Percentiles rank a stretch among this genome's conserved stretches.
phyloP scores from a whole-genome alignment of 1,140 invertebrate species.

The Diabrotica undecimpunctata region DNA sequence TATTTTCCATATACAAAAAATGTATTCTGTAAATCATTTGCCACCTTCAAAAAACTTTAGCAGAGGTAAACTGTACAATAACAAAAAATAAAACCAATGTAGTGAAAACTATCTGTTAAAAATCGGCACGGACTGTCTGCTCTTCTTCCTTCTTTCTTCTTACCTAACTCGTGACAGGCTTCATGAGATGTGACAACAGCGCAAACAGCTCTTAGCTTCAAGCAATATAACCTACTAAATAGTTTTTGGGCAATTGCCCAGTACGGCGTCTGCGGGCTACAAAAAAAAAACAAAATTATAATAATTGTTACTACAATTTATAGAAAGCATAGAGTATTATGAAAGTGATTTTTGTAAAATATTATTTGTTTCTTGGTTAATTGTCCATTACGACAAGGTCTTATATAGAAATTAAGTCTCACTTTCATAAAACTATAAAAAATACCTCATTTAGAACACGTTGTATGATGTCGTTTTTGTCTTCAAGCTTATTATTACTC shows the following conservation, averaged over 20 bases:
- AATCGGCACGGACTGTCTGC: background rate
- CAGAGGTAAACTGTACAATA: background rate
- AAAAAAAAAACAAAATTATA: slow-evolving; percentile 22
- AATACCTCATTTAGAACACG: no score
- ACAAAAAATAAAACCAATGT: background rate
- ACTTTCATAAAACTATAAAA: no score
- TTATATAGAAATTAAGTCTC: no score
- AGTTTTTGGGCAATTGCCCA: slow-evolving; percentile 36
- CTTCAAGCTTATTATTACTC: no score
- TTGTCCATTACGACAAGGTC: no score
- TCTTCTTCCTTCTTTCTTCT: background rate
- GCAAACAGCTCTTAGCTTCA: slow-evolving; percentile 18
- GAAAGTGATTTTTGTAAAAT: no score
- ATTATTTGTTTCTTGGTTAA: no score
- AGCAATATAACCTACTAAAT: slow-evolving; percentile 39
- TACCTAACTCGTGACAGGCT: slow-evolving; percentile 27
- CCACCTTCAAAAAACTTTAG: background rate
- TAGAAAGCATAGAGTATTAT: no score
- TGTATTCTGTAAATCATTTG: background rate
- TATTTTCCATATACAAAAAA: no score
- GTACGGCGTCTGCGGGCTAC: slow-evolving; percentile 38
- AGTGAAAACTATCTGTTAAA: background rate
- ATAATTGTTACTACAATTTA: no score
- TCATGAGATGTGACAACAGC: slow-evolving; percentile 29
- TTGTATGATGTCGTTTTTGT: no score